Percentiles rank a stretch among this genome's conserved stretches.
phyloP scores from a whole-genome alignment of 2,113 vertebrate species.

The Scalopus aquaticus region DNA sequence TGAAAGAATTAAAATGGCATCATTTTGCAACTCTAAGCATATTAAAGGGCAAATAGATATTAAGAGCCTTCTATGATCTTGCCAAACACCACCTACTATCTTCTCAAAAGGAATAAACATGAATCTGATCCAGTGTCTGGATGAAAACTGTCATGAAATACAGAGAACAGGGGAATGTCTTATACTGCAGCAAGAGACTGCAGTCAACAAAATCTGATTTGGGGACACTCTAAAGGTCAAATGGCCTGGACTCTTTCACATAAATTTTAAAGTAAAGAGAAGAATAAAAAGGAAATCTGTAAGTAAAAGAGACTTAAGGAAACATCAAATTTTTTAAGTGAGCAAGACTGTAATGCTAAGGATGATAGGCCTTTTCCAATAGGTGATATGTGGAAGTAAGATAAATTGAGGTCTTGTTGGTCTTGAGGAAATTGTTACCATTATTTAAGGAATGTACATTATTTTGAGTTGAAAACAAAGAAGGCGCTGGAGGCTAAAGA shows the following conservation, averaged over 20 bases:
- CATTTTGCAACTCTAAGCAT: neutral
- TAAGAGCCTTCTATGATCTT: neutral
- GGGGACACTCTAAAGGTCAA: neutral
- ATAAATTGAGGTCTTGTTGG: too few species aligned
- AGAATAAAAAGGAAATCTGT: neutral
- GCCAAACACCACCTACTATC: neutral
- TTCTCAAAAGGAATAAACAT: neutral
- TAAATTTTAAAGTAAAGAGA: slow-evolving; percentile 12
- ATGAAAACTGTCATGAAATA: neutral
- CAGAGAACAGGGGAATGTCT: neutral
- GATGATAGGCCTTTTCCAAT: too few species aligned
- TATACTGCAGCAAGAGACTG: neutral
- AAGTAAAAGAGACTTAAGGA: slow-evolving; percentile 10
- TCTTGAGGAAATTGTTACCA: too few species aligned
- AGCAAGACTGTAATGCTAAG: neutral
- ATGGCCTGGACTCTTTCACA: neutral
- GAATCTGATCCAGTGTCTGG: neutral
- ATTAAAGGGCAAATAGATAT: slow-evolving; percentile 19
- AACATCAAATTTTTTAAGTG: neutral
- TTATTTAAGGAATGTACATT: too few species aligned
- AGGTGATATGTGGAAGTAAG: too few species aligned
- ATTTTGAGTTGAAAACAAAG: too few species aligned
- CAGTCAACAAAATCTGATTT: slow-evolving; percentile 3
- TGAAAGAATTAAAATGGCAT: neutral
- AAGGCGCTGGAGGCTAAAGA: too few species aligned